Conservation (phyloP, 2,888 invertebrate genomes). For the Drosophila mettleri region DNA sequence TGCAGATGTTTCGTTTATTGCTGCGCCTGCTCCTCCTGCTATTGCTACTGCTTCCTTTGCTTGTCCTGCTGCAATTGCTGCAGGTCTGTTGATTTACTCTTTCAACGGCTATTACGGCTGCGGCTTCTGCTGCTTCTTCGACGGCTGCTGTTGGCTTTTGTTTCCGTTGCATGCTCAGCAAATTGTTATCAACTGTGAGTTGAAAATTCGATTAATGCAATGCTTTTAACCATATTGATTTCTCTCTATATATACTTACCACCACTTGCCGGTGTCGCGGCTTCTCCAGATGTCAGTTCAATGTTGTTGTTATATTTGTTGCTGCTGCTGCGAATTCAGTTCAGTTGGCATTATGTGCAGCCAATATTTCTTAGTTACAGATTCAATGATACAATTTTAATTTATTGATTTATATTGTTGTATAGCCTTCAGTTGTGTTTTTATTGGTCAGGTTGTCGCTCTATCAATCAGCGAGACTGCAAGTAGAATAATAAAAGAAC, state of each 20-base stretch:
- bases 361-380: slow-evolving; percentile 6
- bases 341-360: slow-evolving; percentile 38
- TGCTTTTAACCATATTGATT: neutral
- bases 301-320: slow-evolving; percentile 12
- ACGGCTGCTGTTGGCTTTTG: slow-evolving; percentile 47
- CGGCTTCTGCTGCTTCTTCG: slow-evolving; percentile 64
- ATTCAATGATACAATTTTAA: slow-evolving; percentile 1
- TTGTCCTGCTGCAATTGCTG: slow-evolving; percentile 24
- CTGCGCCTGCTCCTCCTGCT: slow-evolving; percentile 23
- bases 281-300: slow-evolving; percentile 35
- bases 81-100: slow-evolving; percentile 20
- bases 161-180: slow-evolving; percentile 63
- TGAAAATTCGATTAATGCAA: neutral
- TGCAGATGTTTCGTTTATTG: slow-evolving; percentile 24
- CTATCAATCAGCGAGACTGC: slow-evolving; percentile 27
- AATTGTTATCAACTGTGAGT: slow-evolving; percentile 51
- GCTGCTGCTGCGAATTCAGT: slow-evolving; percentile 11
- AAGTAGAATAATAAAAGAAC: slow-evolving; percentile 1
- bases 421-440: slow-evolving; percentile 6
- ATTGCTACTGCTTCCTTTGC: slow-evolving; percentile 22
- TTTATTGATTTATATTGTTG: slow-evolving; percentile 2
- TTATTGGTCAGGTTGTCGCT: slow-evolving; percentile 23
- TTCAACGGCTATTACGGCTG: slow-evolving; percentile 27
- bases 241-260: slow-evolving; percentile 32
- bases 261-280: slow-evolving; percentile 60